Base-by-base conservation (phyloP, 1,140 invertebrate species). In the Pseudomyrmex concolor region DNA sequence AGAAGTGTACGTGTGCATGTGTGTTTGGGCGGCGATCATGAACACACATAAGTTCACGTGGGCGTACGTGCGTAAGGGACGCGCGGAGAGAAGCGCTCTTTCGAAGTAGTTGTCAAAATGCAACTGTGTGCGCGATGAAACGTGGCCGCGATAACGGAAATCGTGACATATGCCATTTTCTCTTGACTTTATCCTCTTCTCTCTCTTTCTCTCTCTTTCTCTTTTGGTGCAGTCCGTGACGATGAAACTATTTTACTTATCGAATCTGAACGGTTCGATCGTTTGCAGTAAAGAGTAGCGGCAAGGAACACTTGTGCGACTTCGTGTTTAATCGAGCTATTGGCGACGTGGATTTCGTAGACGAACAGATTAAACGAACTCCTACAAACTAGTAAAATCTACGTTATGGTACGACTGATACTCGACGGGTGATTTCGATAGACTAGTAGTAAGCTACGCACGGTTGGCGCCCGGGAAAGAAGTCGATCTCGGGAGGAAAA, bases 131-230 rank as follows among this genome's bases (percentile, higher is more conserved):
- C 57, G 57, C 73, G 48, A 43, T 17, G 72, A 62, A 71, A 85
- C 71, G 78, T 73, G 68, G 70, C 83, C 25, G 43, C 59, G 86
- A 89, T 86, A 84, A 88, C 80, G 84, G 70, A 89, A 84, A 84
- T 86, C 84, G 80, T 74, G 86, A 85, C 78, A 66, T 63, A 88
- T 62, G 73, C 74, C 80, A 68, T 88, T 88, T 84, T 86, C 78
- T 73, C 73, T 60, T 45, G 57, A 51, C 5, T 54, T 8, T 9
- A 13, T 19, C 57, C 34, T 34, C 5, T 1, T 5, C 34, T 34
- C 34, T 34, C 34, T 7, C 34, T 34, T 7, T 7, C 34, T 34
- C 34, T 34, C 34, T 34, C 5, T 34, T 0, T 34, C 34, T 34
- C 34, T 34, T 7, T 34, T 34, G 57, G 8, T 22, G 8, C 43